Percentiles rank a stretch among this genome's conserved stretches.
Conservation (phyloP, 1,140 invertebrate species). For the Drosophila nannoptera region DNA sequence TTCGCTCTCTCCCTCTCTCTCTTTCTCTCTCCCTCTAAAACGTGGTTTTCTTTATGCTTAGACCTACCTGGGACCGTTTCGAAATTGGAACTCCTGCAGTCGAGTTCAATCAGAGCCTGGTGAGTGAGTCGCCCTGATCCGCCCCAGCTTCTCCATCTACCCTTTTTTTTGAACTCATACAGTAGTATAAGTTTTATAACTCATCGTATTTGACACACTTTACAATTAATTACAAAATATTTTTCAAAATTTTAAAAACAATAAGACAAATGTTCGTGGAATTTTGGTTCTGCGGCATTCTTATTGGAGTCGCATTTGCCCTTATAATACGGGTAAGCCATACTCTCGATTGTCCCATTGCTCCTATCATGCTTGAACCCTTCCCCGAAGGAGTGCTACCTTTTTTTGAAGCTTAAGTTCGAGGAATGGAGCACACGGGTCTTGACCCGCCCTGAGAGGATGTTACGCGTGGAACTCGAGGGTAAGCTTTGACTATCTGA, state of each 20-base stretch:
- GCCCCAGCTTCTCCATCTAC: too few species aligned
- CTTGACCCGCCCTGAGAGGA: slow-evolving; percentile 61
- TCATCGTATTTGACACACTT: background rate
- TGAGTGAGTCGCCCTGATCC: slow-evolving; percentile 11
- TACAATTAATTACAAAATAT: slow-evolving; percentile 7
- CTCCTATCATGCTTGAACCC: background rate
- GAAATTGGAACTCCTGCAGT: slow-evolving; percentile 16
- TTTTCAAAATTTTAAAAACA: slow-evolving; percentile 12
- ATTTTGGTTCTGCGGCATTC: slow-evolving; percentile 59
- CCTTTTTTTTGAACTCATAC: background rate
- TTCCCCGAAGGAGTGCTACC: slow-evolving; percentile 54
- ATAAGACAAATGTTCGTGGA: slow-evolving; percentile 48
- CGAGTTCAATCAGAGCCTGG: slow-evolving; percentile 9
- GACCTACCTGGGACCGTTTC: slow-evolving; percentile 38
- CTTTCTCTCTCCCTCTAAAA: background rate
- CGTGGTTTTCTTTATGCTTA: slow-evolving; percentile 1
- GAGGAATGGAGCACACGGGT: slow-evolving; percentile 56
- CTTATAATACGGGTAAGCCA: slow-evolving; percentile 54
- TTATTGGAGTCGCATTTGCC: slow-evolving; percentile 47
- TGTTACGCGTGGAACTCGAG: slow-evolving; percentile 58
- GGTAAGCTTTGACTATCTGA: slow-evolving; percentile 48
- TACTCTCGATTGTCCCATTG: background rate
- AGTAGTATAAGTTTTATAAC: background rate
- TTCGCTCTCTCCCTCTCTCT: too few species aligned
- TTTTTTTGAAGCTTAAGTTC: slow-evolving; percentile 58